Evolutionary conservation across 2,888 invertebrate genomes (phyloP), one percentile per base, ranked within the genome.

Genomic region (Agrotis ipsilon): DNA sequence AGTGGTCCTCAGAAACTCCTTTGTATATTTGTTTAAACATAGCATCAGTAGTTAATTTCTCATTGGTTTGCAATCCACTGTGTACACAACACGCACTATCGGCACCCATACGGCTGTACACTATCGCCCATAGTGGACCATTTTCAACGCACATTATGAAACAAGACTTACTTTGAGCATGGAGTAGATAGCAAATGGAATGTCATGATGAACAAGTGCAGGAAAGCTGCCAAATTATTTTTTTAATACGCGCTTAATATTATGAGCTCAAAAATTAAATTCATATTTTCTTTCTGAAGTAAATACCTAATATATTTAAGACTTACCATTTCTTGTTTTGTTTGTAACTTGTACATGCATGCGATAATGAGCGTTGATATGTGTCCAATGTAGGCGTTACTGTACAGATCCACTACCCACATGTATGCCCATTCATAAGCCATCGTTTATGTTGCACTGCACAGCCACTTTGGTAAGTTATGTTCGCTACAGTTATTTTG

Each of bases 391-490:
- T 49, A 43, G 32, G 65, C 72, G 27, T 68, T 72, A 21, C 18
- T 63, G 71, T 75, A 71, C 52, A 79, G 4, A 68, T 7, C 54
- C 58, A 54, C 21, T 27, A 74, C 63, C 49, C 66, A 68, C 70
- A 79, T 65, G 72, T 84, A 83, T 78, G 18, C 51, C 70, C 60
- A 72, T 59, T 58, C 82, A 83, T 84, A 64, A 68, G 74, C 48
- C 70, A 71, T 87, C 69, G 66, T 78, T 68, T 83, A 78, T 83
- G 72, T 85, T 86, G 88, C 88, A 88, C 86, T 75, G 80, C 87
- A 85, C 87, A 83, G 80, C 84, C 70, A 84, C 79, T 68, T 63
- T 75, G 94, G 94, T 94, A 93, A 94, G 94, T 93, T 90, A 85
- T 68, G 16, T 89, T 89, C 88, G 89, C 88, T 78, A 69, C 60